Base-by-base conservation (phyloP, 2,113 vertebrate genomes). In the Prunella himalayana region DNA sequence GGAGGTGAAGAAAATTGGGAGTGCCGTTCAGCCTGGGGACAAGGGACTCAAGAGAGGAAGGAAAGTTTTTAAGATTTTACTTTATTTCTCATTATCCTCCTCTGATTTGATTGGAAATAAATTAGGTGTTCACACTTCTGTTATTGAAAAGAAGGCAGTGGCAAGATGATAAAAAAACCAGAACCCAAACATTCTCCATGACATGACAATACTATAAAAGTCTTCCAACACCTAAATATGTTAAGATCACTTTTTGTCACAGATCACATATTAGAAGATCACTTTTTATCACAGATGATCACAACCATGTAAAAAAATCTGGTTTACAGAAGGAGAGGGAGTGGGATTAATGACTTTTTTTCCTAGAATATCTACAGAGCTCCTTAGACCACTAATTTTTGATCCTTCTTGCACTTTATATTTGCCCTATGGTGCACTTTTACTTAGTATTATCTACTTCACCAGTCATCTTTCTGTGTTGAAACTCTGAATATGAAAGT, bases 401-500 rank as follows among this genome's bases (percentile, higher is more conserved):
- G 23, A 85, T 85, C 23, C 7, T 64, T 92, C n/a, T 53, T 79
- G 9, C 4, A 65, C 15, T 33, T 47, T 54, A 9, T 80, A 28
- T 84, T 90, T 88, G 37, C 57, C 25, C 28, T 50, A 50, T 6
- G 2, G 37, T 47, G 27, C 17, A 68, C 54, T 11, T 81, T 84
- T 86, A 51, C 53, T 75, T 61, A 77, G 18, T 60, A 27, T 88
- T 82, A 68, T 57, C 64, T 66, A 42, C 25, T 90, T 88, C 72
- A 59, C 51, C 41, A 63, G 14, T 42, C 24, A 63, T 89, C 95
- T 92, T 87, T 56, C 31, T 81, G 4, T 51, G 45, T 44, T 87
- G 47, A 91, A 96, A 73, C 69, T 66, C 49, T 61, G 66, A 77
- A 85, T 78, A 66, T 59, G 84, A 53, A 93, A 89, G 35, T 59